phyloP scores from a whole-genome alignment of 2,797 vertebrate species.

The Enteromius argenteus region DNA sequence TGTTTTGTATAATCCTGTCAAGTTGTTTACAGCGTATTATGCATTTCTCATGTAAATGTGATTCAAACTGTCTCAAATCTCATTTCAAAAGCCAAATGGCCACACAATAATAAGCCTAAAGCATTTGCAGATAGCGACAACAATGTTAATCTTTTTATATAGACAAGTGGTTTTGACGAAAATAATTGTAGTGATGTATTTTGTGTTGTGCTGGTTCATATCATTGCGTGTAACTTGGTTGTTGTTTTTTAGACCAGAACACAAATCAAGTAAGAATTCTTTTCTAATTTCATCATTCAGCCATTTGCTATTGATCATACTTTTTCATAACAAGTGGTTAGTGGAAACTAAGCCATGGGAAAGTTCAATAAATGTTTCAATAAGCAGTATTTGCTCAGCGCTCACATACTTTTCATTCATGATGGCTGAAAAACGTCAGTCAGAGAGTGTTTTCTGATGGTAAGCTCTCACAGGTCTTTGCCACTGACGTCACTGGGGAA shows the following conservation, averaged over 20 bases:
- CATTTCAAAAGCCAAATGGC: neutral
- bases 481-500: conserved; percentile 44
- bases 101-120: neutral
- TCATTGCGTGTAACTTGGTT: neutral
- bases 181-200: neutral
- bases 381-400: conserved; percentile 6
- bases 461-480: conserved; percentile 38
- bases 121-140: neutral
- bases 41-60: neutral
- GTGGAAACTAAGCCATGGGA: conserved; percentile 10
- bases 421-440: conserved; percentile 5
- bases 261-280: neutral
- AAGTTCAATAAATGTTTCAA: conserved; percentile 25
- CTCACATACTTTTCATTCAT: neutral
- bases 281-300: conserved; percentile 14
- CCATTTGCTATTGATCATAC: conserved; percentile 3
- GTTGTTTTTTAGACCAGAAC: neutral
- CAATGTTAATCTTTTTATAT: neutral
- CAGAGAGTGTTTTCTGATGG: conserved; percentile 13
- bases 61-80: neutral
- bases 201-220: neutral
- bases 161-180: neutral
- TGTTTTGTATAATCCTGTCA: neutral
- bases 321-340: conserved; percentile 4
- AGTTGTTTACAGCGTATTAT: neutral